phyloP scores from a whole-genome alignment of 2,113 vertebrate genomes.

The Hippocampus comes region DNA sequence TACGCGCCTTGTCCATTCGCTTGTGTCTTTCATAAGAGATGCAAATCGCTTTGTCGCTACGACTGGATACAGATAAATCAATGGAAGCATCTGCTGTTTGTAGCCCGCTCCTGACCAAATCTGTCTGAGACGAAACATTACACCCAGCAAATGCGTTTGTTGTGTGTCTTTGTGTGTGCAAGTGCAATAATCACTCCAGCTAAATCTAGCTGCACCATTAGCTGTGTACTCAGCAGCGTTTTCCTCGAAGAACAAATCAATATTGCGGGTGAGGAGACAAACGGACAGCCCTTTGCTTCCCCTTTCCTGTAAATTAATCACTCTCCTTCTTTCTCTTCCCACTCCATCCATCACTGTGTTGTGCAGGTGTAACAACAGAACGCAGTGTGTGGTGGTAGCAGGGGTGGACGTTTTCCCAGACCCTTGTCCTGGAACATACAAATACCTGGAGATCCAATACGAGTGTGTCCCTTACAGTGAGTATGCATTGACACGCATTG shows the following conservation, averaged over 20 bases:
- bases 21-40: conserved; percentile 5
- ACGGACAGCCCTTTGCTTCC: conserved; percentile 52
- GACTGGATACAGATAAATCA: conserved; percentile 33
- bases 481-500: conserved; percentile 50
- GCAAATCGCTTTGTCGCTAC: conserved; percentile 5
- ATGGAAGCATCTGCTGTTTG: conserved; percentile 20
- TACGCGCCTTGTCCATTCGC: background rate
- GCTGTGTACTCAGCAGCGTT: conserved; percentile 67
- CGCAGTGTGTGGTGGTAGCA: conserved; percentile 89
- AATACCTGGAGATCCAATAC: conserved; percentile 93
- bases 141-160: conserved; percentile 25
- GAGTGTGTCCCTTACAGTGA: conserved; percentile 95
- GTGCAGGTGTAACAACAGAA: conserved; percentile 88
- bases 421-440: conserved; percentile 91
- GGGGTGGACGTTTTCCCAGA: conserved; percentile 89
- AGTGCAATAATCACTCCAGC: conserved; percentile 31
- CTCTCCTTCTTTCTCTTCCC: conserved; percentile 34
- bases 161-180: conserved; percentile 23
- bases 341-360: conserved; percentile 30
- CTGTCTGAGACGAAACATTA: conserved; percentile 31
- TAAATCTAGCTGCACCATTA: conserved; percentile 54
- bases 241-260: conserved; percentile 75
- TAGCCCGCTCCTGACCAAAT: conserved; percentile 9
- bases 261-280: conserved; percentile 57
- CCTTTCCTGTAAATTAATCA: conserved; percentile 57